phyloP scores from a whole-genome alignment of 2,797 vertebrate species.

The Megaceryle alcyon region DNA sequence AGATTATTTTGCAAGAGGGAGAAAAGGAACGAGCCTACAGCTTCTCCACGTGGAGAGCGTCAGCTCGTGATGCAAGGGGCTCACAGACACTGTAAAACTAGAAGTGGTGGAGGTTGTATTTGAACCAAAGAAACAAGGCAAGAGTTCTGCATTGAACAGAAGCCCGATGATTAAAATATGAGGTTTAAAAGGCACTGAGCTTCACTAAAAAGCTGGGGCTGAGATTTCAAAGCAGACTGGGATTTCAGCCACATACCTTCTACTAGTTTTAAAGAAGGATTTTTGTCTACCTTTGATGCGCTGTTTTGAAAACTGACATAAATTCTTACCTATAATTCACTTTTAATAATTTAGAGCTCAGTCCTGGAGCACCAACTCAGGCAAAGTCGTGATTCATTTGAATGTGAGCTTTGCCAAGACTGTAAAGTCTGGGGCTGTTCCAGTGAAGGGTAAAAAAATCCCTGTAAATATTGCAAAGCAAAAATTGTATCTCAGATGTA shows the following conservation, averaged over 20 bases:
- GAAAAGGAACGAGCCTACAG: neutral
- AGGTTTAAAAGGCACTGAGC: constrained; percentile 29
- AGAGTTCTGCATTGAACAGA: neutral
- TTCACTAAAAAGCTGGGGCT: constrained; percentile 23
- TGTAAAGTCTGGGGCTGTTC: neutral
- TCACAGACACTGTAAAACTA: neutral
- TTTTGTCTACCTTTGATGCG: constrained; percentile 13
- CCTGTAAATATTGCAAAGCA: constrained; percentile 6
- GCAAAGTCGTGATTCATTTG: constrained; percentile 11
- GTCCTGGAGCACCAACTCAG: constrained; percentile 4
- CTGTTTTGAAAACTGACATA: constrained; percentile 17
- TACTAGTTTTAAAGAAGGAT: neutral
- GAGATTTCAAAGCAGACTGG: neutral
- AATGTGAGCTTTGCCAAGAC: constrained; percentile 18
- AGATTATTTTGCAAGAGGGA: neutral
- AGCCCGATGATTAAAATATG: constrained; percentile 36
- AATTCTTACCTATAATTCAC: neutral
- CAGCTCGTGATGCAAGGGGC: neutral
- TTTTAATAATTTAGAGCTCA: constrained; percentile 45
- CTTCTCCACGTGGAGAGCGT: neutral
- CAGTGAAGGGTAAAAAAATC: neutral
- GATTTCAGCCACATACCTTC: neutral
- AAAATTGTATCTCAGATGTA: neutral
- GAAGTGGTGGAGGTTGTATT: neutral
- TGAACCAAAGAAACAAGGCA: neutral